Percentiles rank a stretch among this genome's conserved stretches.
Conservation (phyloP, 2,113 vertebrate species). For the Ptilonorhynchus violaceus region DNA sequence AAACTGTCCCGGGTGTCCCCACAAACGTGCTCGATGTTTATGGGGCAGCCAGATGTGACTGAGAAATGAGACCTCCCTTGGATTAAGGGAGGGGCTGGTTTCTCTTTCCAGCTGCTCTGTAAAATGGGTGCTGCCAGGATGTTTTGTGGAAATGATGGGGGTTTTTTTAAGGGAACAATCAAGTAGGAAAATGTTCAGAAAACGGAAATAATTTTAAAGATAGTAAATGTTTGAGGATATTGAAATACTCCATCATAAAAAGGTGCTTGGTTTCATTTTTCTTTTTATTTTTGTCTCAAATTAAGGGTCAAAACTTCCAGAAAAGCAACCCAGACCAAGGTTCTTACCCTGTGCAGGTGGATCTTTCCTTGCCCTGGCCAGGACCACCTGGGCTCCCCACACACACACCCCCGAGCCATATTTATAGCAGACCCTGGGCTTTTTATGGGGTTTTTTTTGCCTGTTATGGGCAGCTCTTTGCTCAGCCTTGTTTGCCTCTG, state of each 20-base stretch:
- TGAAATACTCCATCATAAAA: neutral
- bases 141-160: neutral
- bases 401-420: too few relatives aligned
- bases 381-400: neutral
- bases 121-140: neutral
- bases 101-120: neutral
- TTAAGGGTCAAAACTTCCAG: neutral
- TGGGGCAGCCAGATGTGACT: neutral
- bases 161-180: neutral
- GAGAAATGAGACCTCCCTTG: neutral
- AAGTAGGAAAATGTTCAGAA: neutral
- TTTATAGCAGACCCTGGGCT: neutral
- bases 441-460: accelerated
- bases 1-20: neutral
- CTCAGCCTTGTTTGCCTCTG: accelerated
- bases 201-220: neutral
- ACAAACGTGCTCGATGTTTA: neutral
- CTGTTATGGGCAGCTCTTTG: neutral
- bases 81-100: neutral
- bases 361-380: neutral
- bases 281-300: neutral
- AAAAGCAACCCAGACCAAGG: neutral
- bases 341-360: neutral
- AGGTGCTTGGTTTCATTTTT: neutral
- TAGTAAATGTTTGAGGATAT: neutral